phyloP scores from a whole-genome alignment of 2,797 vertebrate genomes.

The Scyliorhinus canicula region DNA sequence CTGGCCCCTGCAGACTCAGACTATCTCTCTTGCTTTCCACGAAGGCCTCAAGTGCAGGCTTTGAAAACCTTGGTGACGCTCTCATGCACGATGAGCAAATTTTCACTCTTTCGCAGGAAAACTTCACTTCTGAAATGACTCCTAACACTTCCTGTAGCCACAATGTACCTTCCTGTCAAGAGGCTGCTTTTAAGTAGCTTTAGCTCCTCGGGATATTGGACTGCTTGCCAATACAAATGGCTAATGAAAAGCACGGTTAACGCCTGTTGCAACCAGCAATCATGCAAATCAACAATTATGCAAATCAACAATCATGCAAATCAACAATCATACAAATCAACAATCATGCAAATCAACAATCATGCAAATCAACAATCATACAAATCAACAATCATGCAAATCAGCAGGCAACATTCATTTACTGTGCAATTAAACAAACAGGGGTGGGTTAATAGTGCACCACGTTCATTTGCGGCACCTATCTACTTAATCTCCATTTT shows the following conservation, averaged over 20 bases:
- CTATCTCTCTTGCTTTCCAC: too few relatives aligned
- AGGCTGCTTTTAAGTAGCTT: background rate
- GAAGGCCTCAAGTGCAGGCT: too few relatives aligned
- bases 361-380: background rate
- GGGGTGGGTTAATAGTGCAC: too few relatives aligned
- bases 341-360: background rate
- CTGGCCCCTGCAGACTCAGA: too few relatives aligned
- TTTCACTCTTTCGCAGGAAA: background rate
- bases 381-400: background rate
- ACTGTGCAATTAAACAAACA: too few relatives aligned
- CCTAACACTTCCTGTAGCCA: background rate
- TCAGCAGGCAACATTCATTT: too few relatives aligned
- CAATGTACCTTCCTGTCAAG: background rate
- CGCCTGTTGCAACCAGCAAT: background rate
- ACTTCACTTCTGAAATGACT: background rate
- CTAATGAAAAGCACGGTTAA: background rate
- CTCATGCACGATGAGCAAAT: too few relatives aligned
- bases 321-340: too few relatives aligned
- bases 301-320: too few relatives aligned
- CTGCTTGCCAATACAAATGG: background rate
- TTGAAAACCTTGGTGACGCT: too few relatives aligned
- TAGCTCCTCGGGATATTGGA: background rate
- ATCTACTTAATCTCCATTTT: background rate
- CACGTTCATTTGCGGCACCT: too few relatives aligned
- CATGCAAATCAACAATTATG: background rate